phyloP scores from a whole-genome alignment of 2,888 invertebrate genomes.

The Miltochrista miniata region DNA sequence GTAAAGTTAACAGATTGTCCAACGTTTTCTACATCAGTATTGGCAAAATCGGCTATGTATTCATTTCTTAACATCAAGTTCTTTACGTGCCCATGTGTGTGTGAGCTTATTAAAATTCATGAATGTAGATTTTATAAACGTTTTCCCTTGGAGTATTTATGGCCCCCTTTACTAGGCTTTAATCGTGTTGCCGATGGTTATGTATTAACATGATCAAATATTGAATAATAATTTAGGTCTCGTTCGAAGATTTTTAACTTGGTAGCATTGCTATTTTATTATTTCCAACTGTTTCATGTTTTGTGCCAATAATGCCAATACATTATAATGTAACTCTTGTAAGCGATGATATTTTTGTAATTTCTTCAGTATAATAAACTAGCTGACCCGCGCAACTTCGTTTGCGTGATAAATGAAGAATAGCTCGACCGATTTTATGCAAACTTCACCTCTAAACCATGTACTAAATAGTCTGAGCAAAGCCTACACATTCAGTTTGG shows the following conservation, averaged over 20 bases:
- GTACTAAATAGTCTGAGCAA: too few species aligned
- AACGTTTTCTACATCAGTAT: not conserved
- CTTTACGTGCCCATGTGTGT: not conserved
- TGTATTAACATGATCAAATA: conserved; percentile 1
- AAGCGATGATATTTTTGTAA: too few species aligned
- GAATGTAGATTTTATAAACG: conserved; percentile 6
- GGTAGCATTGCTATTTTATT: not conserved
- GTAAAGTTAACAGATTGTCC: not conserved
- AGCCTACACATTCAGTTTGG: too few species aligned
- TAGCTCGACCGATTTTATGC: too few species aligned
- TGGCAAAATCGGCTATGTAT: not conserved
- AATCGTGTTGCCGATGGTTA: conserved; percentile 1
- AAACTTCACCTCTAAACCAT: too few species aligned
- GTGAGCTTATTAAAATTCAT: conserved; percentile 7
- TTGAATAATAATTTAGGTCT: conserved; percentile 1
- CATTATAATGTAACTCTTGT: too few species aligned
- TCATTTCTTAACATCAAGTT: conserved; percentile 6
- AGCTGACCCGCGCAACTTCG: too few species aligned
- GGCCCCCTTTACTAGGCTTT: conserved; percentile 1
- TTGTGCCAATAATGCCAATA: too few species aligned
- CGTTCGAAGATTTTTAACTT: not conserved
- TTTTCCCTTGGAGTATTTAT: conserved; percentile 6
- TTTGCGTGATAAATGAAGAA: too few species aligned
- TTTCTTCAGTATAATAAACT: too few species aligned
- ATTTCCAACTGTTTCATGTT: not conserved